A percentile compares a stretch with the other conserved stretches of the same genome.
Evolutionary conservation across 2,888 invertebrate genomes (phyloP).

Genomic region (Brenthis ino): DNA sequence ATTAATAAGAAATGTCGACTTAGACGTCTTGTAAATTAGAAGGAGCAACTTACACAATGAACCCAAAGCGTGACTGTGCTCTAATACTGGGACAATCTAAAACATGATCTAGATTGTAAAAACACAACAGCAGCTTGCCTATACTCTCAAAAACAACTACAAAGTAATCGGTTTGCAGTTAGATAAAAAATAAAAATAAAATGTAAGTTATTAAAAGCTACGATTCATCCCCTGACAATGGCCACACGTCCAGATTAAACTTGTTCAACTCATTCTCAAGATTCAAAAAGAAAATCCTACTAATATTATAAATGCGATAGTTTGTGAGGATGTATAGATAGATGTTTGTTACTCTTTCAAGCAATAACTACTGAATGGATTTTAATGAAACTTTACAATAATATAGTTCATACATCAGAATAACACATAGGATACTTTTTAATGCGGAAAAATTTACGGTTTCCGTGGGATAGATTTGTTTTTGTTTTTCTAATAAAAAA

Average conservation of each 20-base stretch:
- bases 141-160: conserved; percentile 70
- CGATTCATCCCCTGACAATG: conserved; percentile 79
- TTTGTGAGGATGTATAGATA: too few species aligned
- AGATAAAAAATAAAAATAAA: conserved; percentile 58
- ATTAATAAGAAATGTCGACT: conserved; percentile 71
- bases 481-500: too few species aligned
- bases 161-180: conserved; percentile 72
- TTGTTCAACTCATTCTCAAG: conserved; percentile 14
- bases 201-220: conserved; percentile 60
- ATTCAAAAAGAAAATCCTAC: conserved; percentile 4
- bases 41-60: conserved; percentile 67
- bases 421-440: too few species aligned
- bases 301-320: too few species aligned
- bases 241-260: conserved; percentile 67
- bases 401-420: too few species aligned
- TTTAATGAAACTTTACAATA: too few species aligned
- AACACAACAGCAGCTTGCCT: conserved; percentile 69
- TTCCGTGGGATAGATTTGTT: too few species aligned
- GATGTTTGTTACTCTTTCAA: too few species aligned
- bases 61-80: conserved; percentile 71
- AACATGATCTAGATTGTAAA: conserved; percentile 77
- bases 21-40: conserved; percentile 67
- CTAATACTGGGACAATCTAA: conserved; percentile 72
- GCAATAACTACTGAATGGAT: too few species aligned
- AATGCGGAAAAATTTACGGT: too few species aligned